Conservation (phyloP, 2,888 invertebrate species). For the Sesia apiformis region DNA sequence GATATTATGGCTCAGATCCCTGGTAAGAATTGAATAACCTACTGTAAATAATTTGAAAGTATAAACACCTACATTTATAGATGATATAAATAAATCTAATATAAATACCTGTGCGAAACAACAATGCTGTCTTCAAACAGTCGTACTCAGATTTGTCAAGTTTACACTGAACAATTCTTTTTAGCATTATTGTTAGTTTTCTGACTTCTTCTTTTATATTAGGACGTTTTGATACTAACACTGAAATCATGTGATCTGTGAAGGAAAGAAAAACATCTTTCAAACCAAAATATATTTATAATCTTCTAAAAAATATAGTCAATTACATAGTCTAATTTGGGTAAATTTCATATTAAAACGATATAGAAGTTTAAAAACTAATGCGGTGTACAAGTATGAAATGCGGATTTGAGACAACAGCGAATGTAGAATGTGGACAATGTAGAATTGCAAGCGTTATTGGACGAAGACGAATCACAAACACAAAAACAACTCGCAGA, state of each 20-base stretch:
- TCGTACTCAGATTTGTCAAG: slow-evolving; percentile 90
- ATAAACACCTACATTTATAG: neutral
- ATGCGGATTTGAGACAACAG: too few relatives aligned
- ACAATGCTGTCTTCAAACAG: slow-evolving; percentile 86
- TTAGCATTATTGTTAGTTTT: slow-evolving; percentile 76
- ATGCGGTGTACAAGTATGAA: too few relatives aligned
- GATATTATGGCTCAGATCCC: too few relatives aligned
- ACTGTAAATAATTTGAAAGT: too few relatives aligned
- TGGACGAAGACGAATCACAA: too few relatives aligned
- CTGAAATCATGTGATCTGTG: slow-evolving; percentile 47
- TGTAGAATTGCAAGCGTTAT: too few relatives aligned
- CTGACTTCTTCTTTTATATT: slow-evolving; percentile 64
- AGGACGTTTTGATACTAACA: slow-evolving; percentile 58
- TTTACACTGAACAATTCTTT: slow-evolving; percentile 77
- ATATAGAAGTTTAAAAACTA: too few relatives aligned
- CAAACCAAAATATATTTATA: neutral
- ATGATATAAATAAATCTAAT: slow-evolving; percentile 40
- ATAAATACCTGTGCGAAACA: slow-evolving; percentile 86
- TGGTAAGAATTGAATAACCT: too few relatives aligned
- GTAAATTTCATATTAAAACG: too few relatives aligned
- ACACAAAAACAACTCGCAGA: too few relatives aligned
- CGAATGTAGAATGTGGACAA: too few relatives aligned
- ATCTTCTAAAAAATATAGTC: neutral
- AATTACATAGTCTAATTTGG: too few relatives aligned
- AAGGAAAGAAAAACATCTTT: slow-evolving; percentile 16